A percentile compares a stretch with the other conserved stretches of the same genome.
Conservation (phyloP, 2,888 invertebrate species). For the Tridacna crocea region DNA sequence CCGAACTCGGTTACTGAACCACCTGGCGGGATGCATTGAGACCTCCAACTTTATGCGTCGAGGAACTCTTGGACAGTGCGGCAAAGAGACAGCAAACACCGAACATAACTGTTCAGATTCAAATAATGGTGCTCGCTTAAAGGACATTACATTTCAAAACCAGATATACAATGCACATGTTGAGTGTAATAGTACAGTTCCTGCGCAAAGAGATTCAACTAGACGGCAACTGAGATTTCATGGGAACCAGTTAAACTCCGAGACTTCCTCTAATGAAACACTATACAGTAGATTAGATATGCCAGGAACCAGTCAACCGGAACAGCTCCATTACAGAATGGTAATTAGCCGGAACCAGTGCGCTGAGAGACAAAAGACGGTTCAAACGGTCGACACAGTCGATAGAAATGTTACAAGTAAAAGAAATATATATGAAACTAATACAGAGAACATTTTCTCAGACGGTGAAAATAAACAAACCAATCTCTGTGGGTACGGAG, state of each 20-base stretch:
- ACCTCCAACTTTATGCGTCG: slow-evolving; percentile 29
- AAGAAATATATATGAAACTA: slow-evolving; percentile 1
- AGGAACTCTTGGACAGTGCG: slow-evolving; percentile 6
- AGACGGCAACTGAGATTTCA: slow-evolving; percentile 23
- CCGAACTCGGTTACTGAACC: slow-evolving; percentile 70
- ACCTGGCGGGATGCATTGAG: slow-evolving; percentile 71
- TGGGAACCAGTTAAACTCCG: slow-evolving; percentile 14
- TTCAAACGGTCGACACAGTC: background rate
- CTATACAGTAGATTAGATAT: background rate
- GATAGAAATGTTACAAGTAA: background rate
- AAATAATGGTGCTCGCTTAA: background rate
- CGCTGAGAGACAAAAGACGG: slow-evolving; percentile 5
- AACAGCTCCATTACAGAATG: slow-evolving; percentile 5
- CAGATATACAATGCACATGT: slow-evolving; percentile 3
- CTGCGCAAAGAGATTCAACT: slow-evolving; percentile 19
- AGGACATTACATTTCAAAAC: slow-evolving; percentile 1
- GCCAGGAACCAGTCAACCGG: slow-evolving; percentile 15
- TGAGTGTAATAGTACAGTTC: slow-evolving; percentile 6
- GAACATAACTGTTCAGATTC: background rate
- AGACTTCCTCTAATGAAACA: background rate
- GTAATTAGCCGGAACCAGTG: slow-evolving; percentile 21
- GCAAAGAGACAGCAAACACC: background rate
- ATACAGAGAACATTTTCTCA: slow-evolving; percentile 13
- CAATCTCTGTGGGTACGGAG: background rate
- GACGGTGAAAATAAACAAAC: background rate